Evolutionary conservation across 1,140 invertebrate species (phyloP), one percentile per base, ranked within the genome.

Genomic region (Arion vulgaris): DNA sequence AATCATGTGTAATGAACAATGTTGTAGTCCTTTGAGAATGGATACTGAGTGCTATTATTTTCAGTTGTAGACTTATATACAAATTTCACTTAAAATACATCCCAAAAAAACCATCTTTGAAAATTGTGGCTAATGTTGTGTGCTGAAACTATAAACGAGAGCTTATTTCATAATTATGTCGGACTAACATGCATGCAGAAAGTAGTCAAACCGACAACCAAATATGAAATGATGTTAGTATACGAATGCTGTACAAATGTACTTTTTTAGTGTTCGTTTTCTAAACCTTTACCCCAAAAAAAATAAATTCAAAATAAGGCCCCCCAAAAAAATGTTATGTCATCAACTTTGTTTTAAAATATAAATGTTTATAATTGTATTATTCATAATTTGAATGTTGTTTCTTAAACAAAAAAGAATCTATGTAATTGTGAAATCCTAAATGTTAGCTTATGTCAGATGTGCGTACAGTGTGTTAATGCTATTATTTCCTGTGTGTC

Each of bases 401-500:
- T n/a, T n/a, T n/a, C n/a, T n/a, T n/a, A n/a, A n/a, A n/a, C n/a
- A n/a, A n/a, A n/a, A n/a, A n/a, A n/a, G n/a, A n/a, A n/a, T n/a
- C n/a, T n/a, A n/a, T n/a, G n/a, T n/a, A n/a, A n/a, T n/a, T n/a
- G n/a, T n/a, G n/a, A n/a, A n/a, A n/a, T n/a, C n/a, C n/a, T n/a
- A n/a, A n/a, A n/a, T n/a, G n/a, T n/a, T n/a, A n/a, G n/a, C n/a
- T n/a, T n/a, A n/a, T n/a, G n/a, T n/a, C n/a, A n/a, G n/a, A n/a
- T n/a, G n/a, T n/a, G n/a, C n/a, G n/a, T n/a, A n/a, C n/a, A n/a
- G n/a, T n/a, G n/a, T n/a, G 19, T 57, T 4, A 4, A 19, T 57
- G 26, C 53, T 57, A 57, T n/a, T 57, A 57, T 57, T 57, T 57
- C 53, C 53, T 57, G 53, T 57, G 53, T 57, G 11, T 66, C 62